phyloP scores from a whole-genome alignment of 2,888 invertebrate species.

The Sarcophaga caerulescens region DNA sequence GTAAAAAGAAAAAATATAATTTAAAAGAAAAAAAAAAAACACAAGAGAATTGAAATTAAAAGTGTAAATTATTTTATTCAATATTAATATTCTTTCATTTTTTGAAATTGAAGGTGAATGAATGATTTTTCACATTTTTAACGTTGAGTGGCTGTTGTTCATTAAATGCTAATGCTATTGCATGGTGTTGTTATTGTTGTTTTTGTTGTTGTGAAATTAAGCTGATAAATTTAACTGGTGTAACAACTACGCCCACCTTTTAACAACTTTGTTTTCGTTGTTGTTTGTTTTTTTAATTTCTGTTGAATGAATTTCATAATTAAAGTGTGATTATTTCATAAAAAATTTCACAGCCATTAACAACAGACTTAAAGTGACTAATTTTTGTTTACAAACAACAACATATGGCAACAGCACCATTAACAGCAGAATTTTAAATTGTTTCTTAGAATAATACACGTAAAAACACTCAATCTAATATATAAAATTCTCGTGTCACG shows the following conservation, averaged over 20 bases:
- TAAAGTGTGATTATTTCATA: conserved; percentile 41
- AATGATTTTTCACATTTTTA: conserved; percentile 12
- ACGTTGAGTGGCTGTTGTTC: not conserved
- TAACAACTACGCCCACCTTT: conserved; percentile 58
- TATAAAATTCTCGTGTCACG: no score
- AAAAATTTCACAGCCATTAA: conserved; percentile 25
- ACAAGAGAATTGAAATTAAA: conserved; percentile 22
- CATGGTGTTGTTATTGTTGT: not conserved
- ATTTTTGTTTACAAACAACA: conserved; percentile 17
- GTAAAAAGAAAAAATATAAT: not conserved
- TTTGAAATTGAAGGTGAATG: conserved; percentile 33
- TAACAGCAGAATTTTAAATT: not conserved
- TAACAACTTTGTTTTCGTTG: conserved; percentile 15
- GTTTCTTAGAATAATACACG: conserved; percentile 16
- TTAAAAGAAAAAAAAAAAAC: no score
- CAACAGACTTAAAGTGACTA: conserved; percentile 35
- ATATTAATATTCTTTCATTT: no score
- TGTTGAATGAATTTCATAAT: not conserved
- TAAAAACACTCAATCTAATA: conserved; percentile 13
- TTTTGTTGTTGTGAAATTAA: conserved; percentile 2
- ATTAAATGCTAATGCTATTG: not conserved
- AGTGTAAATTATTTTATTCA: conserved; percentile 21
- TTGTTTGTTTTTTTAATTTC: not conserved
- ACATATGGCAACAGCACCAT: not conserved
- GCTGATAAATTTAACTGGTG: conserved; percentile 32